Evolutionary conservation across 2,797 vertebrate genomes (phyloP).

Genomic region (Octomys mimax): DNA sequence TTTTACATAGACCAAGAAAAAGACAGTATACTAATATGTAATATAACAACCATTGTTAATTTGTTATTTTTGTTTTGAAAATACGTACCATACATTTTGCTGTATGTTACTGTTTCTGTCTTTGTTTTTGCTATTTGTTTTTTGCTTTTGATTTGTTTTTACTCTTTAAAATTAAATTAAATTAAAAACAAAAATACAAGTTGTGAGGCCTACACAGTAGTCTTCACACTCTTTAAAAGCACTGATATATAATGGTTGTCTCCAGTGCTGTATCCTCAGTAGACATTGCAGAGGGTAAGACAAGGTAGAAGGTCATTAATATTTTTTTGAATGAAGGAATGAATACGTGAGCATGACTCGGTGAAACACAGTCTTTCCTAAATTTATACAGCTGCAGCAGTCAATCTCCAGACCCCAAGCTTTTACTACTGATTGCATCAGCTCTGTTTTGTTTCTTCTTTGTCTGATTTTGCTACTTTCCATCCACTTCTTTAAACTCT

Average conservation of each 20-base stretch:
- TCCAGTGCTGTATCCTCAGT: neutral
- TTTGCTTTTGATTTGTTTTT: too few relatives aligned
- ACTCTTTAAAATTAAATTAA: too few relatives aligned
- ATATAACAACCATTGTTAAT: too few relatives aligned
- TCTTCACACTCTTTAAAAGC: neutral
- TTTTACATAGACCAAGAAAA: too few relatives aligned
- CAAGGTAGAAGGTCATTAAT: neutral
- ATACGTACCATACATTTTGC: too few relatives aligned
- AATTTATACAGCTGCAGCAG: neutral
- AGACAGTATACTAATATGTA: neutral
- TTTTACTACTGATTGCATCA: neutral
- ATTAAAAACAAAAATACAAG: neutral
- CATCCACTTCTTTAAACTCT: conserved; percentile 53
- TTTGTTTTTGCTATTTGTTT: too few relatives aligned
- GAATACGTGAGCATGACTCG: neutral
- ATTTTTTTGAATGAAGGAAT: neutral
- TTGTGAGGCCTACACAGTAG: neutral
- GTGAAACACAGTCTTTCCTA: neutral
- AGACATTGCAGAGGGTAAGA: neutral
- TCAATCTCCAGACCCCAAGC: neutral
- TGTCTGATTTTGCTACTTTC: conserved; percentile 51
- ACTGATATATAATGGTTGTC: neutral
- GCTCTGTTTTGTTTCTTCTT: conserved; percentile 55
- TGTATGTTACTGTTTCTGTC: too few relatives aligned
- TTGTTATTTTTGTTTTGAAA: too few relatives aligned